Evolutionary conservation across 2,113 vertebrate genomes (phyloP).

Genomic region (Psittacula cyanocephala): DNA sequence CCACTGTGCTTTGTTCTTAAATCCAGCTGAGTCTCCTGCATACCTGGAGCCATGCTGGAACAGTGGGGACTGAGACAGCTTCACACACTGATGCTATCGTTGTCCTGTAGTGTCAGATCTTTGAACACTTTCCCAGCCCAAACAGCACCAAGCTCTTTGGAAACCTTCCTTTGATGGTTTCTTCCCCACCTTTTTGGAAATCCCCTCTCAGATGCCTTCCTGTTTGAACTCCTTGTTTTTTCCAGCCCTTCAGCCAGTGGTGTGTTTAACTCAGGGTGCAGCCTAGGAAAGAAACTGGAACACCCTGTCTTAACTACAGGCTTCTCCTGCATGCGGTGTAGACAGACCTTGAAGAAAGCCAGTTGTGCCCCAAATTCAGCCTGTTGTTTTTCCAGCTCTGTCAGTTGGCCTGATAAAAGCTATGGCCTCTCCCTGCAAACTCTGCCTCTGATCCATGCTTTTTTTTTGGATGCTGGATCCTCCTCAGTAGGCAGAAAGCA

Average conservation of each 20-base stretch:
- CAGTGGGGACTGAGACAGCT: background rate
- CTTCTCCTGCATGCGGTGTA: background rate
- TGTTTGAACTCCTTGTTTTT: slow-evolving; percentile 10
- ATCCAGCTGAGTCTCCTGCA: background rate
- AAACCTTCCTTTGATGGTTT: slow-evolving; percentile 49
- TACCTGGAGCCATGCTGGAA: background rate
- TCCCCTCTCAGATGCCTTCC: slow-evolving; percentile 3
- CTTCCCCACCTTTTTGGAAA: slow-evolving; percentile 45
- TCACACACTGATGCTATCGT: fast-evolving
- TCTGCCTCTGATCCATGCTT: background rate
- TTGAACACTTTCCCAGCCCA: background rate
- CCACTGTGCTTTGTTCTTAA: background rate
- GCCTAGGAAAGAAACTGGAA: background rate
- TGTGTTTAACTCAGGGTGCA: slow-evolving; percentile 11
- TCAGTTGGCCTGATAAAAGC: slow-evolving; percentile 18
- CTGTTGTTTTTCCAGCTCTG: background rate
- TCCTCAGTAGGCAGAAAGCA: slow-evolving; percentile 32
- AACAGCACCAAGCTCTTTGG: background rate
- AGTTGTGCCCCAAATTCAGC: slow-evolving; percentile 6
- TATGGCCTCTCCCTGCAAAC: background rate
- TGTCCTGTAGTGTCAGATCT: background rate
- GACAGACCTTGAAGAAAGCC: background rate
- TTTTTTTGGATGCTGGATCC: background rate
- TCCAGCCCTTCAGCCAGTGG: background rate
- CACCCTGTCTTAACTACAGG: background rate